Evolutionary conservation across 2,113 vertebrate genomes (phyloP).

Genomic region (Xenopus borealis): DNA sequence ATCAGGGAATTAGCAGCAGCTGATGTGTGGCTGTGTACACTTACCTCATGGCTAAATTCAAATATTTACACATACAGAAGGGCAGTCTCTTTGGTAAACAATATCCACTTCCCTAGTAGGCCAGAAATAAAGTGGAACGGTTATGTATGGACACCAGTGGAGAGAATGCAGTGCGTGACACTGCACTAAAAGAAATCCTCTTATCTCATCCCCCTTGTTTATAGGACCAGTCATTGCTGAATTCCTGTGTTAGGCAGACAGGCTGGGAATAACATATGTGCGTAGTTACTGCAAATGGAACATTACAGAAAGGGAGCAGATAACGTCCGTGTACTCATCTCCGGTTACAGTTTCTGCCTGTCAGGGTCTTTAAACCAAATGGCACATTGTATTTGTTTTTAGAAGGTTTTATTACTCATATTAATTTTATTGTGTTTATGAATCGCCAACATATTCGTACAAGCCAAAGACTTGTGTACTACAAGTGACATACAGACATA

Average conservation of each 20-base stretch:
- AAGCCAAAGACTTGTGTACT: too few species aligned
- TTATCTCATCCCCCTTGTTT: conserved; percentile 39
- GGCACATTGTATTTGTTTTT: not conserved
- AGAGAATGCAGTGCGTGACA: too few species aligned
- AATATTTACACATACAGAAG: conserved; percentile 27
- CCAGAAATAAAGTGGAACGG: conserved; percentile 6
- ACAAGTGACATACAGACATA: too few species aligned
- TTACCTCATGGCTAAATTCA: conserved; percentile 14
- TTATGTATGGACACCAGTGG: too few species aligned
- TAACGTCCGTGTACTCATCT: not conserved
- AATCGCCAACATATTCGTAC: not conserved
- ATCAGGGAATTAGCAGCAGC: conserved; percentile 24
- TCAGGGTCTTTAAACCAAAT: not conserved
- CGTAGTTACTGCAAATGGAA: conserved; percentile 7
- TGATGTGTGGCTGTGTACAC: conserved; percentile 13
- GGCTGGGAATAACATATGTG: conserved; percentile 23
- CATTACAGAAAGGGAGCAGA: not conserved
- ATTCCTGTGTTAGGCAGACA: conserved; percentile 7
- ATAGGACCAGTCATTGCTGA: conserved; percentile 16
- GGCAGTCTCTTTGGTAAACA: not conserved
- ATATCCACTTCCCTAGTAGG: conserved; percentile 36
- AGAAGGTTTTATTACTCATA: not conserved
- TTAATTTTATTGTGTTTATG: not conserved
- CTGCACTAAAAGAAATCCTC: conserved; percentile 5
- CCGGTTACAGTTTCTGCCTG: not conserved